phyloP scores from a whole-genome alignment of 2,888 invertebrate genomes.

The Orchesellides sinensis region DNA sequence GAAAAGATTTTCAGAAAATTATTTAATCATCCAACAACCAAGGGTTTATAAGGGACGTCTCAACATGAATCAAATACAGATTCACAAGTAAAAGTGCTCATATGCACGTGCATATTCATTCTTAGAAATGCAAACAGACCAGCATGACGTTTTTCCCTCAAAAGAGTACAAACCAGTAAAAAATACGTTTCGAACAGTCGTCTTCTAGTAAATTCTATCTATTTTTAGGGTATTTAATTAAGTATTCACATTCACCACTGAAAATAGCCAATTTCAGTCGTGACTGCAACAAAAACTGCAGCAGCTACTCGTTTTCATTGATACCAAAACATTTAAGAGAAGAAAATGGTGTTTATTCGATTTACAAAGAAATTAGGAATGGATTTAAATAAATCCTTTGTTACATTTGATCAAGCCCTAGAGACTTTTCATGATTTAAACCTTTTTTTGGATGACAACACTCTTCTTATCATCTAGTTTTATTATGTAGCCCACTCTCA shows the following conservation, averaged over 20 bases:
- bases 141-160: background rate
- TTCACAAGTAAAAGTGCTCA: background rate
- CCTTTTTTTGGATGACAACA: no score
- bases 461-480: no score
- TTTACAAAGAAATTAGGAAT: background rate
- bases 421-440: background rate
- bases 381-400: background rate
- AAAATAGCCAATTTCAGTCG: background rate
- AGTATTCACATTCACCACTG: background rate
- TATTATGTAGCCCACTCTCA: no score
- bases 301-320: background rate
- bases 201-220: background rate
- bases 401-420: slow-evolving; percentile 9
- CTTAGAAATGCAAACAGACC: background rate
- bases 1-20: background rate
- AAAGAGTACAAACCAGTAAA: no score
- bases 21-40: background rate
- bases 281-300: background rate
- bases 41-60: no score
- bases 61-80: background rate
- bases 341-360: background rate
- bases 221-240: background rate
- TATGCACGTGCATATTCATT: background rate
- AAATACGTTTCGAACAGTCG: background rate
- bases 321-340: background rate